Evolutionary conservation across 2,797 vertebrate species (phyloP), one percentile per base, ranked within the genome.

Genomic region (Buphagus erythrorhynchus): DNA sequence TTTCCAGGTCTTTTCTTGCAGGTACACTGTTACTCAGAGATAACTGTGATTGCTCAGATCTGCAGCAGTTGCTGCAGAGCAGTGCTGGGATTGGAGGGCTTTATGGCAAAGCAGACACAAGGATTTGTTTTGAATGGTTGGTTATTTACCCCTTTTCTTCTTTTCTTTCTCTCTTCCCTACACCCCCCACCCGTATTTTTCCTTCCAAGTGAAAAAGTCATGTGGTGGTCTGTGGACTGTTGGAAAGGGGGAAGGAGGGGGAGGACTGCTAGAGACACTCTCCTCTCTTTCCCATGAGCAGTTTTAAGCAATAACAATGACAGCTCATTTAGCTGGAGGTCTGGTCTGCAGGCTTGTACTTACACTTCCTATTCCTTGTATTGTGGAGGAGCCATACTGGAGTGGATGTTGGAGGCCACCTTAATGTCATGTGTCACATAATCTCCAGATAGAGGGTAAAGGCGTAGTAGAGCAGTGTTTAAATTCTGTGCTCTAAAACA

Each of bases 1-100:
- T 95, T 95, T 95, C 95, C 91, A 95, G 62, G 67, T 75, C 85
- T 93, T 95, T 96, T 96, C 93, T 95, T 95, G 91, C 93, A 97
- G 87, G 93, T 97, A 90, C 17, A 0, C 89, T 95, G 95, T 86
- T 96, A 38, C 48, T 89, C 24, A 52, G 89, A 90, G 95, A 97
- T 94, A 96, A 92, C 85, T 79, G 29, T 38, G 78, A 93, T 92
- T 80, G 68, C 95, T 94, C 52, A 68, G 48, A 73, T 93, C 52
- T 67, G 78, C 1, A 2, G 90, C 33, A 19, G 31, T 72, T 52
- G 52, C 51, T 93, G 63, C 57, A 52, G 57, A 93, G 65, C 65
- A 38, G 29, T 11, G 68, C 63, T 92, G 75, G 77, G 46, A 77
- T 90, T 88, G 84, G 88, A 90, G 73, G 35, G 10, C 21, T 71